These are phyloP conservation scores for Carterocephalus palaemon DNA, from an alignment of 2,888 invertebrate genomes.

Conservation along the genomic window DNA sequence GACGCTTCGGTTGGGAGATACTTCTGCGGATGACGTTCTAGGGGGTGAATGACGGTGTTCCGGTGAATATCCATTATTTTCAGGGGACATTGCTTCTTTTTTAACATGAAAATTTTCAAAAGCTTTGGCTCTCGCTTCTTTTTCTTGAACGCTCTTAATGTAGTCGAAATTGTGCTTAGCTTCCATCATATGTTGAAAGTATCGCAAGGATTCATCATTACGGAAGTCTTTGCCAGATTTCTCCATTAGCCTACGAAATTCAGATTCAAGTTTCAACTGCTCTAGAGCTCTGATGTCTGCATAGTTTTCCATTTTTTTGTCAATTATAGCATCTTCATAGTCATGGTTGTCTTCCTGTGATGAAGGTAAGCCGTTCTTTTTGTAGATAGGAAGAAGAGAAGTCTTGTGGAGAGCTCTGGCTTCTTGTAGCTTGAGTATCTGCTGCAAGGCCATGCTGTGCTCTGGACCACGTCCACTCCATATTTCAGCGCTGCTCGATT, in stretches of 20 bases:
- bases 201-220: constrained; percentile 64
- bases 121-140: constrained; percentile 43
- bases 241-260: constrained; percentile 78
- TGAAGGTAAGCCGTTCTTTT: constrained; percentile 70
- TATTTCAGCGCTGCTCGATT: constrained; percentile 90
- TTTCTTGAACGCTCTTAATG: constrained; percentile 64
- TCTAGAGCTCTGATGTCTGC: constrained; percentile 65
- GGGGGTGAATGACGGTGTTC: constrained; percentile 50
- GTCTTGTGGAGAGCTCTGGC: constrained; percentile 85
- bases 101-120: constrained; percentile 48
- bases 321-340: constrained; percentile 44
- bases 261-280: constrained; percentile 78
- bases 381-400: constrained; percentile 72
- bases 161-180: constrained; percentile 66
- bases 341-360: constrained; percentile 75
- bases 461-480: constrained; percentile 95
- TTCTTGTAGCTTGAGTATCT: constrained; percentile 93
- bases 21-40: constrained; percentile 58
- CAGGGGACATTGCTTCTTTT: constrained; percentile 44
- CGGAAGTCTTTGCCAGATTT: constrained; percentile 72
- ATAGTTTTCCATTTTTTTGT: constrained; percentile 48
- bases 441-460: constrained; percentile 93
- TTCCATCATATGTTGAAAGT: constrained; percentile 71
- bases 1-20: constrained; percentile 63
- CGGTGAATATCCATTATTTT: constrained; percentile 52